phyloP scores from a whole-genome alignment of 1,140 invertebrate species.

The Xylocopa sonorina region DNA sequence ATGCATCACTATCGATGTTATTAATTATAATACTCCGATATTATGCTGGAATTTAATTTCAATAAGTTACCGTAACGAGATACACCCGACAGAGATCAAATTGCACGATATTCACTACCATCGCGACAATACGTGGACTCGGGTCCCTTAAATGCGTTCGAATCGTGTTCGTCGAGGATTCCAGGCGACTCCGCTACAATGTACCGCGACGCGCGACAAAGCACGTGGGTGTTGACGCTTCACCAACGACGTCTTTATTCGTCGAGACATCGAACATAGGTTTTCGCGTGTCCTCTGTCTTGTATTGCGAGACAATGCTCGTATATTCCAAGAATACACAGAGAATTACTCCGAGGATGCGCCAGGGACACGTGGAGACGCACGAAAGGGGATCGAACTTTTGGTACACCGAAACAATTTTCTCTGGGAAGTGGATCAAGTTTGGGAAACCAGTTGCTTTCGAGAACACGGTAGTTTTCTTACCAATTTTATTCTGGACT shows the following conservation, averaged over 20 bases:
- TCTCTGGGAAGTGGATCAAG: not conserved
- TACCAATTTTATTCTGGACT: not conserved
- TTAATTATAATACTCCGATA: not conserved
- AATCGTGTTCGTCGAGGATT: constrained; percentile 42
- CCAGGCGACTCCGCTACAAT: constrained; percentile 39
- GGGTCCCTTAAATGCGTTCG: constrained; percentile 44
- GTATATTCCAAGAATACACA: constrained; percentile 51
- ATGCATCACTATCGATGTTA: too few relatives aligned
- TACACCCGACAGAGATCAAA: constrained; percentile 38
- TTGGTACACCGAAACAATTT: not conserved
- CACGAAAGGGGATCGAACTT: not conserved
- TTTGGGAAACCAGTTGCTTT: not conserved
- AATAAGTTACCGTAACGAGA: constrained; percentile 41
- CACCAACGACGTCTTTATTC: constrained; percentile 68
- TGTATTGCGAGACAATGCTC: constrained; percentile 59
- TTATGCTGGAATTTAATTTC: not conserved
- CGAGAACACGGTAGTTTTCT: not conserved
- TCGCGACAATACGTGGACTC: constrained; percentile 38
- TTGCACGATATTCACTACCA: constrained; percentile 42
- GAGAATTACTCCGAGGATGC: constrained; percentile 15
- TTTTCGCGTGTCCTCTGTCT: constrained; percentile 63
- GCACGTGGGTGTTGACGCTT: constrained; percentile 64
- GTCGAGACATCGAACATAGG: constrained; percentile 65
- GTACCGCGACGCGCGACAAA: constrained; percentile 38
- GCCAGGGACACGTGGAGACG: not conserved